A percentile compares a stretch with the other conserved stretches of the same genome.
These are phyloP conservation scores for Gavia stellata DNA, from an alignment of 2,113 vertebrate genomes.

Conservation along the genomic window DNA sequence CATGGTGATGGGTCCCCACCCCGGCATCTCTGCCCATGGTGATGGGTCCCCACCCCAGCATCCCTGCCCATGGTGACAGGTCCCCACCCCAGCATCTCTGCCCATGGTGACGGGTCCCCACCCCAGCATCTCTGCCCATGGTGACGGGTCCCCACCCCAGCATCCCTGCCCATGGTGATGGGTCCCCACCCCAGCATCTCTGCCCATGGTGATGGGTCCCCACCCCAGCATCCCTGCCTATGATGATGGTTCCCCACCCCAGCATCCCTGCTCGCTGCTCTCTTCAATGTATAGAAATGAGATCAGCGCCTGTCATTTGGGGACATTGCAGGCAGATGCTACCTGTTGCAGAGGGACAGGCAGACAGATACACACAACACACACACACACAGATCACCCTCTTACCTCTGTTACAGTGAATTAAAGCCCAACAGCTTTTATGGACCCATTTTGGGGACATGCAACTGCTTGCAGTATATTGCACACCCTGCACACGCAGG, in stretches of 20 bases:
- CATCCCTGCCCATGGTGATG: fast-evolving
- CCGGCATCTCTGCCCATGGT: fast-evolving
- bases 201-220: not conserved
- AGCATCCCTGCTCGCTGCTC: not conserved
- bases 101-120: fast-evolving
- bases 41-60: not conserved
- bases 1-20: fast-evolving
- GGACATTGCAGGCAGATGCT: not conserved
- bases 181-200: not conserved
- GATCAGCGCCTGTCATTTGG: not conserved
- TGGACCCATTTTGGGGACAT: fast-evolving
- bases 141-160: fast-evolving
- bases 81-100: not conserved
- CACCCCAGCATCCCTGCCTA: not conserved
- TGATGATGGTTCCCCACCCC: too few species aligned
- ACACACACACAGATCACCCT: not conserved
- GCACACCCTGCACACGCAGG: not conserved
- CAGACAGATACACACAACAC: not conserved
- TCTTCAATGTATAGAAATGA: not conserved
- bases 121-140: fast-evolving
- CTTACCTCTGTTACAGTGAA: not conserved
- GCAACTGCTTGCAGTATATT: not conserved
- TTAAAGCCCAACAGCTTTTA: not conserved
- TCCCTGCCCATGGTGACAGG: not conserved
- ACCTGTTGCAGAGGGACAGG: not conserved